Evolutionary conservation across 2,113 vertebrate species (phyloP), one percentile per base, ranked within the genome.

Genomic region (Hemiprocne comata): DNA sequence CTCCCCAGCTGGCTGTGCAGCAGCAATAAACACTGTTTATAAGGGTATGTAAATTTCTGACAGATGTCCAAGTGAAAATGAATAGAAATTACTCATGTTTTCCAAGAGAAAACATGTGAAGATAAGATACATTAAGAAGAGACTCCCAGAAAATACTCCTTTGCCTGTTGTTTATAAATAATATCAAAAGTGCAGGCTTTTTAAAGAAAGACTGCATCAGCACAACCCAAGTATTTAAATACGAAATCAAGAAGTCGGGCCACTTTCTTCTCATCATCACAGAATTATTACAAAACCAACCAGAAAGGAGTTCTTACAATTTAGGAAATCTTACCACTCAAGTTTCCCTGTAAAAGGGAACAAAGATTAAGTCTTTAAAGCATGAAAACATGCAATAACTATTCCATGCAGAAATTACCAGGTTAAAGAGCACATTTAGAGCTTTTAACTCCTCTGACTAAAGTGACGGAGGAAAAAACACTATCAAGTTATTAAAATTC

Each of bases 31-130:
- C 57, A 78, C 87, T 48, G 93, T 95, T 97, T 96, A 96, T 18
- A 50, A 75, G 87, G 55, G 42, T 50, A 95, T 96, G 94, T 48
- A 95, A 95, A 96, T 93, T 78, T 87, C 94, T 96, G 81, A 93
- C 93, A 94, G 86, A 91, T 91, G 95, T 74, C 90, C 87, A 60
- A 28, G 73, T 64, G 67, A 31, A 92, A 14, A 88, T 73, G 87
- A 97, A 92, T 60, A 80, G 77, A 95, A 93, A 75, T 95, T 29
- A 95, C 75, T 91, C 87, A 74, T 69, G 71, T 72, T 96, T 79
- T 54, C 60, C 58, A 94, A 85, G 83, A 93, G 69, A 55, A 90
- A 87, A 79, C 58, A 50, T 15, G 51, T 58, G 57, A 85, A 92
- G 75, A 91, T 58, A 85, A 92, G 75, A 91, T 58, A 85, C 5